Evolutionary conservation across 2,113 vertebrate genomes (phyloP).

Genomic region (Sciurus niger): DNA sequence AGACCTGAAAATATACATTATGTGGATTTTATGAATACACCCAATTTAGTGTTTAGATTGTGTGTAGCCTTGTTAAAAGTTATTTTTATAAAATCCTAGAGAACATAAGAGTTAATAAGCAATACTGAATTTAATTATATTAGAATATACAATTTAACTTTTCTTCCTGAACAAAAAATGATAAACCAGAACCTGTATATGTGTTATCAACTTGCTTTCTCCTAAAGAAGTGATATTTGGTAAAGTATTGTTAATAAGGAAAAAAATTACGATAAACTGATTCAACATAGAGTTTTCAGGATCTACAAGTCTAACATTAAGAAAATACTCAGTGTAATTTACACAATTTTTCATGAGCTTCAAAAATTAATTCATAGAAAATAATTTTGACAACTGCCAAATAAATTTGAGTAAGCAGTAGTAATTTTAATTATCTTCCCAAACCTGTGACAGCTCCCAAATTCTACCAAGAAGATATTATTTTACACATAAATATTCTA

Average conservation of each 20-base stretch:
- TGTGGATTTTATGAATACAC: background rate
- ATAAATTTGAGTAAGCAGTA: background rate
- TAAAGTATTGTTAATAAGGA: background rate
- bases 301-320: constrained; percentile 1
- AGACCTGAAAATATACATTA: background rate
- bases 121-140: background rate
- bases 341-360: background rate
- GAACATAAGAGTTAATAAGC: background rate
- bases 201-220: constrained; percentile 48
- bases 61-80: background rate
- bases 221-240: background rate
- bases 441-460: background rate
- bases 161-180: constrained; percentile 49
- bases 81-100: background rate
- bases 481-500: background rate
- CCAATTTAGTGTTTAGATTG: background rate
- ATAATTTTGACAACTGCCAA: constrained; percentile 36
- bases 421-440: constrained; percentile 9
- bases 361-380: constrained; percentile 24
- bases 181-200: background rate
- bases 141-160: constrained; percentile 46
- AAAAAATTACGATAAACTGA: background rate
- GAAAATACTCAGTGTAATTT: background rate
- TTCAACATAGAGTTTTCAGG: background rate
- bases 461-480: background rate